Base-by-base conservation (phyloP, 2,888 invertebrate species). In the Tachina fera region DNA sequence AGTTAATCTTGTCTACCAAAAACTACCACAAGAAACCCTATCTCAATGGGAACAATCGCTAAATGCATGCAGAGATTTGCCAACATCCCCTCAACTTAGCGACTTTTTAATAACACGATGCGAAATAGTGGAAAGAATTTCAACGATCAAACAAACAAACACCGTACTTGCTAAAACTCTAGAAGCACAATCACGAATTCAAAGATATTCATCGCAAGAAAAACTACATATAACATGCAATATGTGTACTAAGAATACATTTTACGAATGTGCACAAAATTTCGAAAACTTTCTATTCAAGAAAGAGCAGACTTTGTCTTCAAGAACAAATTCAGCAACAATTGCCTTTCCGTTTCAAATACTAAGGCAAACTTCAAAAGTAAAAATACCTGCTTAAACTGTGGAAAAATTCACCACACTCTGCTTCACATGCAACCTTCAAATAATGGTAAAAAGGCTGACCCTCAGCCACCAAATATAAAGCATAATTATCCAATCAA, bases 111-210 rank as follows among this genome's bases (percentile, higher is more conserved):
- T 22, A 22, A 22, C 22, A 22, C 22, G 4, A 45, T 49, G n/a
- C 1, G n/a, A 67, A 22, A 41, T 63, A 10, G 45, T 80, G 6
- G 74, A 80, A n/a, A 56, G 49, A 45, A 49, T 9, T 14, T 65
- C 47, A 10, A 45, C 19, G 3, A 65, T 47, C 19, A 47, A 22
- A 22, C 22, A 22, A 56, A 9, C 9, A 9, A 9, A 56, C 4
- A 22, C 9, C 14, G 5, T 9, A 31, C 31, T 2, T 8, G 2
- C 9, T 14, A 39, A 16, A 5, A 39, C 9, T 22, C 22, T 22
- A 22, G 22, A 39, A 39, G 14, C 14, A 13, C 8, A 13, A 63
- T n/a, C 5, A 13, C 14, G 8, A 14, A 31, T 6, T 39, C 13
- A 60, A 5, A 60, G 47, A 8, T 65, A 47, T n/a, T 11, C 65